Percentiles rank a stretch among this genome's conserved stretches.
phyloP scores from a whole-genome alignment of 2,797 vertebrate genomes.

The Notolabrus celidotus region DNA sequence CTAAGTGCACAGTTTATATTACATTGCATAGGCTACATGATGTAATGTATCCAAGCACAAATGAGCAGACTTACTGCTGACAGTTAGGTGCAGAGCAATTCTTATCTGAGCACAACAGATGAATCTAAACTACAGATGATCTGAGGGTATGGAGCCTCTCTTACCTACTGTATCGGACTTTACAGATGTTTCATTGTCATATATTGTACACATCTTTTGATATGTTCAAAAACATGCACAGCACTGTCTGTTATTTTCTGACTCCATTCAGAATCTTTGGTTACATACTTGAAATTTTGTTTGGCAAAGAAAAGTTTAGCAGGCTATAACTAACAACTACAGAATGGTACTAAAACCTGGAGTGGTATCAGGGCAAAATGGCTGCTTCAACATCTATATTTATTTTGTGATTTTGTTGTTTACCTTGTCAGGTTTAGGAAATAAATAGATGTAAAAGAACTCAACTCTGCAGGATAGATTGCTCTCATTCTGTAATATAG shows the following conservation, averaged over 20 bases:
- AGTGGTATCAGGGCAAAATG: slow-evolving; percentile 5
- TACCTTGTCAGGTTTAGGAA: not conserved
- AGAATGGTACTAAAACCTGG: not conserved
- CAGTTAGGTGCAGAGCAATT: slow-evolving; percentile 1
- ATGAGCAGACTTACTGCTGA: slow-evolving; percentile 6
- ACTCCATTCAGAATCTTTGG: slow-evolving; percentile 8
- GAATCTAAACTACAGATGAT: not conserved
- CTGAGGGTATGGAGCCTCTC: slow-evolving; percentile 17
- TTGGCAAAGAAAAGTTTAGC: not conserved
- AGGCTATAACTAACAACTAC: slow-evolving; percentile 1
- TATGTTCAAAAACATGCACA: slow-evolving; percentile 27
- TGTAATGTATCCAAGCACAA: slow-evolving; percentile 48
- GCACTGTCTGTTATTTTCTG: slow-evolving; percentile 12
- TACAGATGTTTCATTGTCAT: slow-evolving; percentile 8
- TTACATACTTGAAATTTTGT: slow-evolving; percentile 28
- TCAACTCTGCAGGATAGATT: not conserved
- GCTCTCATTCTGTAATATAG: slow-evolving; percentile 9
- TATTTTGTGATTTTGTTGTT: slow-evolving; percentile 10
- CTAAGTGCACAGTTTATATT: slow-evolving; percentile 33
- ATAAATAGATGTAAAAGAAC: slow-evolving; percentile 13
- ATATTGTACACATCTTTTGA: slow-evolving; percentile 4
- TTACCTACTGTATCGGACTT: slow-evolving; percentile 6
- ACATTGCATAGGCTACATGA: not conserved
- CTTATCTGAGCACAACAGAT: not conserved
- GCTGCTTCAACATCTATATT: not conserved